Evolutionary conservation across 2,888 invertebrate species (phyloP).

Genomic region (Prosapia bicincta): DNA sequence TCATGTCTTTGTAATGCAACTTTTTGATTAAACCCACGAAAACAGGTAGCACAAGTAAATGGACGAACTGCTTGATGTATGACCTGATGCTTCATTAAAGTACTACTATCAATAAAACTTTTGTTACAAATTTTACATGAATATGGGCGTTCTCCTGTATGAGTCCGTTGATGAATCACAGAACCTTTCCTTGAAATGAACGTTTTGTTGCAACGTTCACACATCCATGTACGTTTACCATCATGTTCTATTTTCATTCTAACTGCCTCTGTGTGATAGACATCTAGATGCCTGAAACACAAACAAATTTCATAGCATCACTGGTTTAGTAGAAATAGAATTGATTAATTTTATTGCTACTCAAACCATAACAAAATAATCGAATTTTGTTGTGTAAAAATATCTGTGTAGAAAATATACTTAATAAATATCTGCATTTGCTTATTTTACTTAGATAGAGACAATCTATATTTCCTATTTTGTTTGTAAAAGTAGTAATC

Average conservation of each 20-base stretch:
- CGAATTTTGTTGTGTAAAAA: too few relatives aligned
- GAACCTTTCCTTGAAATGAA: slow-evolving; percentile 44
- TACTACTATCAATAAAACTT: slow-evolving; percentile 35
- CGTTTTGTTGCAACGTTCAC: slow-evolving; percentile 35
- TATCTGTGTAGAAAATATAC: too few relatives aligned
- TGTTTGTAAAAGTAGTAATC: too few relatives aligned
- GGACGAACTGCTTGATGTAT: slow-evolving; percentile 36
- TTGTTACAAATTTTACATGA: slow-evolving; percentile 34
- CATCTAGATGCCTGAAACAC: slow-evolving; percentile 33
- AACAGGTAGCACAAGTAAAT: slow-evolving; percentile 34
- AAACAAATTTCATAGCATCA: too few relatives aligned
- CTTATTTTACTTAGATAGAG: too few relatives aligned
- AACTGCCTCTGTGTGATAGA: slow-evolving; percentile 33
- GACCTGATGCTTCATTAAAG: slow-evolving; percentile 37
- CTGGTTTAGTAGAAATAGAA: too few relatives aligned
- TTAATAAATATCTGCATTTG: too few relatives aligned
- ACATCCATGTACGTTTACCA: slow-evolving; percentile 36
- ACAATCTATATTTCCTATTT: too few relatives aligned
- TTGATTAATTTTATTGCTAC: too few relatives aligned
- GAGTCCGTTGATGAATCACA: slow-evolving; percentile 35
- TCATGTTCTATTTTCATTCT: slow-evolving; percentile 32
- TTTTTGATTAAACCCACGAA: slow-evolving; percentile 36
- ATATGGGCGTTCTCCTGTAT: slow-evolving; percentile 36
- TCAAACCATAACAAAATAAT: too few relatives aligned
- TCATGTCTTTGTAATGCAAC: slow-evolving; percentile 36